Evolutionary conservation across 1,140 invertebrate species (phyloP).

Genomic region (Drosophila fuyamai): DNA sequence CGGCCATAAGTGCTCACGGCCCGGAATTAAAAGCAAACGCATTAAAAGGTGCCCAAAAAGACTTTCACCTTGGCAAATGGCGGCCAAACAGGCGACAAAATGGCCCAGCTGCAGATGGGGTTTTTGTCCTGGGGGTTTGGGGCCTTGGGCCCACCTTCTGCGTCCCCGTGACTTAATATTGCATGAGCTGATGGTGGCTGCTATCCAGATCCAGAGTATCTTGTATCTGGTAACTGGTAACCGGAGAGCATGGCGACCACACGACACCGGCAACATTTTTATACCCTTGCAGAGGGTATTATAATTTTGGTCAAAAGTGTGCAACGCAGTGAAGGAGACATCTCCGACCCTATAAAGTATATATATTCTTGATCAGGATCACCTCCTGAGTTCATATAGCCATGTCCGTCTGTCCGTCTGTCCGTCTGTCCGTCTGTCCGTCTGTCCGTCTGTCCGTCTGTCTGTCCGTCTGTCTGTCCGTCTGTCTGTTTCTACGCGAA

Average conservation of each 20-base stretch:
- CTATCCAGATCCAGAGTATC: too few relatives aligned
- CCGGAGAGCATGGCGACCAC: slow-evolving; percentile 39
- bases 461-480: too few relatives aligned
- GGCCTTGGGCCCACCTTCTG: not conserved
- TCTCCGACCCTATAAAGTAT: too few relatives aligned
- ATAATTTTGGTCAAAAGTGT: too few relatives aligned
- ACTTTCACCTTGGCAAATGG: slow-evolving; percentile 77
- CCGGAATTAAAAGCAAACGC: slow-evolving; percentile 81
- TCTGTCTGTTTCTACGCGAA: too few relatives aligned
- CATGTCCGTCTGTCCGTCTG: too few relatives aligned
- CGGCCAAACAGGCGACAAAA: slow-evolving; percentile 50
- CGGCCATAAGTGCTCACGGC: slow-evolving; percentile 73
- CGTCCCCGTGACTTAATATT: slow-evolving; percentile 73
- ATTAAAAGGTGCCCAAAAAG: slow-evolving; percentile 82
- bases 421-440: too few relatives aligned
- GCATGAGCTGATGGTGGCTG: slow-evolving; percentile 57
- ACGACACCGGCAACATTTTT: slow-evolving; percentile 80
- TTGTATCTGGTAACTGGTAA: slow-evolving; percentile 18
- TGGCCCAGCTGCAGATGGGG: slow-evolving; percentile 71
- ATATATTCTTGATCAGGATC: too few relatives aligned
- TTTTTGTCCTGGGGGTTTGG: slow-evolving; percentile 4
- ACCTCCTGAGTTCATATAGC: too few relatives aligned
- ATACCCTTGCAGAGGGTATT: too few relatives aligned
- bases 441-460: too few relatives aligned
- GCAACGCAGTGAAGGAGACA: too few relatives aligned